These are phyloP conservation scores for Rhagologus leucostigma DNA, from an alignment of 2,113 vertebrate genomes.

Conservation along the genomic window DNA sequence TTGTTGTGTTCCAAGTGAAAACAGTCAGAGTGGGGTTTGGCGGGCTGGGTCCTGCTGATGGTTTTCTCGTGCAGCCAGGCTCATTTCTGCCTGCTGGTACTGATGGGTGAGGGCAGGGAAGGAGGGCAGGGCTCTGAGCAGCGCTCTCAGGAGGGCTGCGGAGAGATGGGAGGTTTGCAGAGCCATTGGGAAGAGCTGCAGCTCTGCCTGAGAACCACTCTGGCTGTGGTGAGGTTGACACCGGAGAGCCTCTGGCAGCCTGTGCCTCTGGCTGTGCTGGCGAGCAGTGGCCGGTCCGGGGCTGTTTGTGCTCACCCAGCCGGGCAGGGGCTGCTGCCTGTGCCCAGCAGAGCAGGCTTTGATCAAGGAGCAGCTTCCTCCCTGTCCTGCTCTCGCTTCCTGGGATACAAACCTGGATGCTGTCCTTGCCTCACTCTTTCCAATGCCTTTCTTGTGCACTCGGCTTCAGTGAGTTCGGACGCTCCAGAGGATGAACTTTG, in stretches of 20 bases:
- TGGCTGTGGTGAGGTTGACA: background rate
- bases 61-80: background rate
- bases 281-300: background rate
- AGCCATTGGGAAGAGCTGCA: background rate
- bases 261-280: background rate
- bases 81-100: background rate
- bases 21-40: background rate
- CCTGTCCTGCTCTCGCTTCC: background rate
- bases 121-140: background rate
- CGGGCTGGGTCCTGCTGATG: background rate
- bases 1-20: background rate
- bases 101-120: background rate
- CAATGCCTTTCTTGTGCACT: background rate
- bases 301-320: background rate
- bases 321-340: background rate
- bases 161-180: background rate
- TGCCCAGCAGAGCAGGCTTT: background rate
- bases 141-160: background rate
- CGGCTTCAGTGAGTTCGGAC: background rate
- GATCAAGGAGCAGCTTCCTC: background rate
- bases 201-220: background rate
- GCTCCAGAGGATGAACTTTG: background rate
- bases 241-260: background rate
- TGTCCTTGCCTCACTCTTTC: background rate
- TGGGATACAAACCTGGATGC: background rate